These are phyloP conservation scores for Ondatra zibethicus DNA, from an alignment of 2,113 vertebrate genomes.

Conservation along the genomic window DNA sequence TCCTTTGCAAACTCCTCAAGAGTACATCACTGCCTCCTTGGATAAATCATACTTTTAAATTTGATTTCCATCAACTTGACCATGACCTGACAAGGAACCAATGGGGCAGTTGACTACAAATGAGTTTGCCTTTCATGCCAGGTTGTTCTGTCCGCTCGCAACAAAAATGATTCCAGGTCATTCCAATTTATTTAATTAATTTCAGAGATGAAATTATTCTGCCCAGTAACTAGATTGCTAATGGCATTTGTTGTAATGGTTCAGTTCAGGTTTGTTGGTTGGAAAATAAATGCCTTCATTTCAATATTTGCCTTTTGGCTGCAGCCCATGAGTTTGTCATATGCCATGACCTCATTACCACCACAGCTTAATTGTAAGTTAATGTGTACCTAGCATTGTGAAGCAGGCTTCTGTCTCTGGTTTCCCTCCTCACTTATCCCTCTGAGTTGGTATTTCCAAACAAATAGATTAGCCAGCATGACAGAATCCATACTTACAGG, in stretches of 20 bases:
- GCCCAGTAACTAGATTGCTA: constrained; percentile 84
- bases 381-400: constrained; percentile 67
- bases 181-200: constrained; percentile 81
- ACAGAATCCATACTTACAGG: background rate
- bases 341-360: constrained; percentile 85
- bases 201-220: constrained; percentile 84
- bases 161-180: constrained; percentile 72
- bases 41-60: background rate
- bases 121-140: constrained; percentile 84
- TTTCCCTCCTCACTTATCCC: constrained; percentile 36
- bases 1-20: constrained; percentile 23
- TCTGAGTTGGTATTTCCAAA: constrained; percentile 43
- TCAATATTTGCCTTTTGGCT: constrained; percentile 85
- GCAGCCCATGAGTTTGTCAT: constrained; percentile 85
- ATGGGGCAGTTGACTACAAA: background rate
- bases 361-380: constrained; percentile 84
- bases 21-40: background rate
- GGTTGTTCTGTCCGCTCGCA: constrained; percentile 63
- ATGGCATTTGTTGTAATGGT: constrained; percentile 85
- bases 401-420: constrained; percentile 64
- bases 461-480: background rate
- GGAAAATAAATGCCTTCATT: constrained; percentile 87
- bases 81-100: constrained; percentile 17
- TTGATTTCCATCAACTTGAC: constrained; percentile 28
- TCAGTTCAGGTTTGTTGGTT: constrained; percentile 87